Conservation (phyloP, 1,140 invertebrate genomes). For the Drosophila carrolli region DNA sequence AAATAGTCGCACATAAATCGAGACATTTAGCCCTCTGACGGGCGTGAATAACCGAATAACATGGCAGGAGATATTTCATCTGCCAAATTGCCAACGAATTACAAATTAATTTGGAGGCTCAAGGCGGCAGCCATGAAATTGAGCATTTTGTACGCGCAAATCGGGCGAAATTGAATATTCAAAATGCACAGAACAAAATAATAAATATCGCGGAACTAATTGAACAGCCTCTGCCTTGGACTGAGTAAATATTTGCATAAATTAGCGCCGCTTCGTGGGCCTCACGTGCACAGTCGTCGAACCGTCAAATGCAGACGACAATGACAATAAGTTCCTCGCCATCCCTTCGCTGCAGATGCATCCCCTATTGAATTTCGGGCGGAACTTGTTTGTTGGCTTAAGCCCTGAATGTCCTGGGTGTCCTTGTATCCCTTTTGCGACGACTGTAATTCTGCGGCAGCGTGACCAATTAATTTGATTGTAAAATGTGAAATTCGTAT, state of each 20-base stretch:
- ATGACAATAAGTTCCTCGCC: conserved; percentile 59
- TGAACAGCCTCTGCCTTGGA: conserved; percentile 54
- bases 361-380: conserved; percentile 42
- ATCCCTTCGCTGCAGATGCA: conserved; percentile 36
- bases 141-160: conserved; percentile 46
- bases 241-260: conserved; percentile 80
- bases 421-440: conserved; percentile 34
- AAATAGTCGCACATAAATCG: conserved; percentile 70
- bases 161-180: conserved; percentile 75
- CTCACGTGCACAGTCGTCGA: conserved; percentile 70
- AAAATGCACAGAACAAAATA: conserved; percentile 74
- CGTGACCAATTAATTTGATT: conserved; percentile 84
- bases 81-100: conserved; percentile 75
- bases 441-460: conserved; percentile 76
- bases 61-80: conserved; percentile 63
- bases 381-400: conserved; percentile 67
- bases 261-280: conserved; percentile 68
- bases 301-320: conserved; percentile 76
- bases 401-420: conserved; percentile 51
- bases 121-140: conserved; percentile 61
- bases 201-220: conserved; percentile 84
- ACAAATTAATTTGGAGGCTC: conserved; percentile 77
- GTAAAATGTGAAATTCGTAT: conserved; percentile 84
- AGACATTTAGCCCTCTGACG: conserved; percentile 31
- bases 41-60: conserved; percentile 36